Base-by-base conservation (phyloP, 2,797 vertebrate species). In the Gambusia yucatana region DNA sequence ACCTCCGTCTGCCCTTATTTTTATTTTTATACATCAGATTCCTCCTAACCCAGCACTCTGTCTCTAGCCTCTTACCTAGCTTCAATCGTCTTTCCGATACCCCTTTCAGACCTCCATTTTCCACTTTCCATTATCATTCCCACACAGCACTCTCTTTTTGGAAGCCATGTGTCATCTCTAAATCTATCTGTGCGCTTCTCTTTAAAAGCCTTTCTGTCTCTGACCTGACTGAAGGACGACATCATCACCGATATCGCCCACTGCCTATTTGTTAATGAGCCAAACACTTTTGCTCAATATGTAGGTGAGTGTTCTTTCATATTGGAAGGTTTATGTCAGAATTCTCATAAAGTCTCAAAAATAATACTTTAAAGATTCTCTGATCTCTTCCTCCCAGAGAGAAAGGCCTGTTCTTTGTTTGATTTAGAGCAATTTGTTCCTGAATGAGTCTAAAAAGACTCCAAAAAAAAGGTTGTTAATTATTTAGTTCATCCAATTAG, bases 1-100 rank as follows among this genome's bases (percentile, higher is more conserved):
- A 77, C 6, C 6, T 14, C 25, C 39, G 57, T 73, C 77, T 57
- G 25, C 33, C 65, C 14, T 47, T 57, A 70, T 81, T 83, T 81
- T 30, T 47, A 86, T 83, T 55, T 75, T 67, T 61, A 79, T 88
- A 74, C 81, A 72, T 85, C 77, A 89, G 86, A 84, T 84, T 85
- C 65, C 77, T 77, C 67, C 43, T 28, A 78, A 74, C 61, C 79
- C 76, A 69, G 69, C 80, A 83, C 87, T 89, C 84, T 82, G 74
- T 59, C 80, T 59, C 80, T n/a, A 70, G 65, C 73, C 83, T 91
- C 82, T 89, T 80, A 82, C 85, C 59, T 79, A 77, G 76, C 86
- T 89, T 88, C 93, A 94, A 89, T 93, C 86, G 89, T 86, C 89
- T 91, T 89, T 94, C 89, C 88, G 92, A 88, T 91, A 92, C 88